These are phyloP conservation scores for Pollachius pollachius DNA, from an alignment of 2,113 vertebrate genomes.

Conservation along the genomic window DNA sequence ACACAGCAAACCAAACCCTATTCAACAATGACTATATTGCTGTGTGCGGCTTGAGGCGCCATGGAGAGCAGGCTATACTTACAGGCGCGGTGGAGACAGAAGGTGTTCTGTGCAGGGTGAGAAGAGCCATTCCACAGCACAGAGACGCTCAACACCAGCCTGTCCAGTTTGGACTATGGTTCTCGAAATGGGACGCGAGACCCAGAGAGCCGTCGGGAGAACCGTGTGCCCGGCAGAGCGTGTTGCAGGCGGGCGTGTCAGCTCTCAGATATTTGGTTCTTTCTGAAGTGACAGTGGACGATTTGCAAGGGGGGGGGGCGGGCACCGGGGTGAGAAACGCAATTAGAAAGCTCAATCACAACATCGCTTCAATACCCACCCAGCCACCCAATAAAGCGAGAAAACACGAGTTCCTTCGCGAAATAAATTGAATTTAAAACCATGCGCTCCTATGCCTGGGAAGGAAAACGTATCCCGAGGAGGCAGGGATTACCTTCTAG, in stretches of 20 bases:
- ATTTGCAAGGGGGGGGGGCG: no score
- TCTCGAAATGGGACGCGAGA: background rate
- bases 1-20: no score
- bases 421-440: no score
- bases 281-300: background rate
- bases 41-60: background rate
- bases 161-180: slow-evolving; percentile 10
- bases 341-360: no score
- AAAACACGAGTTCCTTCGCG: no score
- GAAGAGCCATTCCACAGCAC: slow-evolving; percentile 75
- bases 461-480: no score
- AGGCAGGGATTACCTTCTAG: no score
- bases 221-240: background rate
- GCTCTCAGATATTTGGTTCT: background rate
- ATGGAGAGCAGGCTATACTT: slow-evolving; percentile 23
- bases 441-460: no score
- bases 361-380: no score
- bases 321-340: no score
- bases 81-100: slow-evolving; percentile 66
- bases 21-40: background rate
- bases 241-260: background rate
- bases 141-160: no score
- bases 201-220: background rate
- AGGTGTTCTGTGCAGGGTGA: slow-evolving; percentile 79
- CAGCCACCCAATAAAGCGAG: no score